A percentile compares a stretch with the other conserved stretches of the same genome.
Conservation (phyloP, 35 echinoderm and acorn worm genomes). For the Apostichopus parvimensis region DNA sequence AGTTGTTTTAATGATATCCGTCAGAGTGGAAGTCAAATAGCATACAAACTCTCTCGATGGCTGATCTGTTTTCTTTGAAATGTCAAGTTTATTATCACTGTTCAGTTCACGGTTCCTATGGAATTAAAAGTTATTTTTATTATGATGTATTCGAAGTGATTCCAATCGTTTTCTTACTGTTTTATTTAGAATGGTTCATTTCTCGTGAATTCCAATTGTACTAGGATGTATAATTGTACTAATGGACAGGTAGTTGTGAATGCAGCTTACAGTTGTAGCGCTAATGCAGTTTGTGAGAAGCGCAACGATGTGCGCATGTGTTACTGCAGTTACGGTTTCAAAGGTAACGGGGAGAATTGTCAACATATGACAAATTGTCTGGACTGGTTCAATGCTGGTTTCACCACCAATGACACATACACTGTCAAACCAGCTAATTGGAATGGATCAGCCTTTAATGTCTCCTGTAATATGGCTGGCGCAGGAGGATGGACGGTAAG, state of each 20-base stretch:
- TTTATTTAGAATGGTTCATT: background rate
- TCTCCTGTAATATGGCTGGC: background rate
- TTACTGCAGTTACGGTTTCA: background rate
- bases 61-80: too few species aligned
- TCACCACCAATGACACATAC: background rate
- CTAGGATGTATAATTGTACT: background rate
- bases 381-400: background rate
- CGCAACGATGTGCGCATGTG: background rate
- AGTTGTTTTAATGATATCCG: too few species aligned
- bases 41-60: too few species aligned
- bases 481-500: constrained; percentile 3
- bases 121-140: too few species aligned
- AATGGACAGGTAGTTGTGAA: background rate
- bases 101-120: too few species aligned
- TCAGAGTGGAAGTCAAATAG: too few species aligned
- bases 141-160: too few species aligned
- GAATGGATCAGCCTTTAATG: background rate
- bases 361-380: background rate
- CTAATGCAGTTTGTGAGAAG: background rate
- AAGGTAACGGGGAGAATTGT: background rate
- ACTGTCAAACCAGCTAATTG: background rate
- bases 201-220: background rate
- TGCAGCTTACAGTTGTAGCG: background rate
- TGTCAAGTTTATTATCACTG: too few species aligned
- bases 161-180: too few species aligned